Conservation (phyloP, 92 coral and sea anemone genomes). For the Umimayanthus kanabou region DNA sequence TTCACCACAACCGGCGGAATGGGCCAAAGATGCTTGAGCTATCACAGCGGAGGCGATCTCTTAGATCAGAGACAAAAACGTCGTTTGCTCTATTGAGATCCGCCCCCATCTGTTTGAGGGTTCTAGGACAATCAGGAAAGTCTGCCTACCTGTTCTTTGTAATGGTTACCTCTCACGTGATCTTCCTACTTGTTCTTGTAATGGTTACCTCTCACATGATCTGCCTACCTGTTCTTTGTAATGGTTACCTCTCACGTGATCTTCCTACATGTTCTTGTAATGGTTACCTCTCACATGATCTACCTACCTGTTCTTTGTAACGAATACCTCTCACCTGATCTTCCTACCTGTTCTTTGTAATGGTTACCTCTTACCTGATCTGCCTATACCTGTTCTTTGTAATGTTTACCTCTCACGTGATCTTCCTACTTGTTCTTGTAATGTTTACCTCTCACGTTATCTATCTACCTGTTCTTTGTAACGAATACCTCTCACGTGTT, state of each 20-base stretch:
- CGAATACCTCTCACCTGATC: no score
- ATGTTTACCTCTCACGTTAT: no score
- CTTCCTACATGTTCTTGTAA: slow-evolving; percentile 2
- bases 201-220: neutral
- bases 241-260: no score
- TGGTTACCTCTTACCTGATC: neutral
- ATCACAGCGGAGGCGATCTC: no score
- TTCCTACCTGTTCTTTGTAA: slow-evolving; percentile 10
- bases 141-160: no score
- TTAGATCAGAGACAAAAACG: no score
- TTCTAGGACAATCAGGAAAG: no score
- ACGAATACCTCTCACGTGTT: neutral
- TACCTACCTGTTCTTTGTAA: slow-evolving; percentile 85
- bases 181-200: neutral
- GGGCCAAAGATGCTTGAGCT: no score
- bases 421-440: slow-evolving; percentile 81
- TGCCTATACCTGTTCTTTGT: slow-evolving; percentile 72
- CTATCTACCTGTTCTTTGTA: slow-evolving; percentile 10
- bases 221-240: slow-evolving; percentile 85
- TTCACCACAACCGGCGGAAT: no score
- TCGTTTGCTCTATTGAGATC: no score
- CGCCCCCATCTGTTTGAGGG: no score
- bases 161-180: no score
- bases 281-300: neutral
- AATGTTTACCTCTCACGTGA: neutral